A percentile compares a stretch with the other conserved stretches of the same genome.
phyloP scores from a whole-genome alignment of 1,140 invertebrate species.

The Coelopa frigida region DNA sequence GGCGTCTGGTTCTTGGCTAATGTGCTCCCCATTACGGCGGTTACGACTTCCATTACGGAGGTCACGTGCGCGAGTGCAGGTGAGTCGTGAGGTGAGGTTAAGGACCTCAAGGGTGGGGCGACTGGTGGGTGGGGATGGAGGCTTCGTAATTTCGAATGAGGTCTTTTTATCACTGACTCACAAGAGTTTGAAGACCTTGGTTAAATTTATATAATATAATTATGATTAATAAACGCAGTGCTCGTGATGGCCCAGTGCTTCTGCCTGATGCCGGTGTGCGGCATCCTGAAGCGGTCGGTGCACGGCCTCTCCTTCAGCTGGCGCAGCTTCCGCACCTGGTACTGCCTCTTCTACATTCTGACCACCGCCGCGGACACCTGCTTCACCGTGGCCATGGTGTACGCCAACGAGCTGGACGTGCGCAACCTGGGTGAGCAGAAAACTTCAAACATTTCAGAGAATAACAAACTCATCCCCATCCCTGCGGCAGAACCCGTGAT shows the following conservation, averaged over 20 bases:
- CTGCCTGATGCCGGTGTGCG: conserved; percentile 38
- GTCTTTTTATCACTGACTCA: background rate
- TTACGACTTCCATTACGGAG: no score
- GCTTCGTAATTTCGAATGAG: background rate
- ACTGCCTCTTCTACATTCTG: conserved; percentile 18
- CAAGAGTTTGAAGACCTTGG: background rate
- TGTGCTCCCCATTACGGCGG: no score
- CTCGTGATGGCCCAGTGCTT: conserved; percentile 38
- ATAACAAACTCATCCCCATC: background rate
- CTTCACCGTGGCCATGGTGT: conserved; percentile 22
- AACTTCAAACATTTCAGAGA: background rate
- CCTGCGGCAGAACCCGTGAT: conserved; percentile 26
- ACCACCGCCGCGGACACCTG: conserved; percentile 19
- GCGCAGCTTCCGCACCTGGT: conserved; percentile 27
- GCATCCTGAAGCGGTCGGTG: conserved; percentile 15
- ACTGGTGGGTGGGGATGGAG: background rate
- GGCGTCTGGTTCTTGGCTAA: no score
- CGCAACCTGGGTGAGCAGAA: conserved; percentile 28
- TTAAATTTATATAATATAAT: background rate
- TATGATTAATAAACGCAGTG: no score
- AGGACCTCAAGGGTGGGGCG: no score
- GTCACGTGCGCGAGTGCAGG: no score
- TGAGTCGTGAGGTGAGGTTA: no score
- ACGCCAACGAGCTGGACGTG: conserved; percentile 23
- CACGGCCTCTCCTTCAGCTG: conserved; percentile 25